Percentiles rank a stretch among this genome's conserved stretches.
phyloP scores from a whole-genome alignment of 2,888 invertebrate genomes.

The Drosophila kanekoi region DNA sequence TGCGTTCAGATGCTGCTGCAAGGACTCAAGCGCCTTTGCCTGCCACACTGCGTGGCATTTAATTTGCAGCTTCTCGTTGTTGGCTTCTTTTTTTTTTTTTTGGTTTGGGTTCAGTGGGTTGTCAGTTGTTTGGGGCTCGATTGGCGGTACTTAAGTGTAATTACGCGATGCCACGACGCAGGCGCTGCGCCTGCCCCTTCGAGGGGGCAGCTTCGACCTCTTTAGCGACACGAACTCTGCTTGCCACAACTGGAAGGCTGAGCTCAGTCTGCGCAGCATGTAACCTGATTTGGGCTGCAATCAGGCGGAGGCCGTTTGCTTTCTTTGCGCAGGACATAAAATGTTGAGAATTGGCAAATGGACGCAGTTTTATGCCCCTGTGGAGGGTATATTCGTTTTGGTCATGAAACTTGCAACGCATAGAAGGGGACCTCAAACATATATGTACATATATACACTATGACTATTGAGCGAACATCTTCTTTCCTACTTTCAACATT shows the following conservation, averaged over 20 bases:
- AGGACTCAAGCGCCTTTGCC: conserved; percentile 65
- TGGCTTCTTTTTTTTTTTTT: conserved; percentile 9
- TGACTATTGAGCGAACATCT: too few species aligned
- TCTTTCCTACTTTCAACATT: too few species aligned
- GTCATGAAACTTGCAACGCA: too few species aligned
- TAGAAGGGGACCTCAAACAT: too few species aligned
- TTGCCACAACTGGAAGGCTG: conserved; percentile 9
- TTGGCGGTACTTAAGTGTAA: conserved; percentile 74
- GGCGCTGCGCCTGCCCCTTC: conserved; percentile 23
- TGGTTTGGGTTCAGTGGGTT: conserved; percentile 45
- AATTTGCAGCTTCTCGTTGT: conserved; percentile 69
- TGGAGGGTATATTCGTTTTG: too few species aligned
- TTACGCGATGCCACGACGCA: conserved; percentile 59
- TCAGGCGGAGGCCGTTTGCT: conserved; percentile 9
- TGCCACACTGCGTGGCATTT: conserved; percentile 64
- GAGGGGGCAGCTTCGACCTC: conserved; percentile 62
- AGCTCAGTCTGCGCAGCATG: not conserved
- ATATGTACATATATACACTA: too few species aligned
- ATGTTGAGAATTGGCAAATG: conserved; percentile 20
- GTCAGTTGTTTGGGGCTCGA: conserved; percentile 53
- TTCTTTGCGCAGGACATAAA: conserved; percentile 45
- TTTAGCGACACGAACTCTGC: conserved; percentile 67
- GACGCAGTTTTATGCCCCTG: not conserved
- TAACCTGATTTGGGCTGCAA: not conserved
- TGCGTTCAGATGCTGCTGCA: conserved; percentile 50